Percentiles rank a stretch among this genome's conserved stretches.
Evolutionary conservation across 2,888 invertebrate species (phyloP).

Genomic region (Geotrupes spiniger): DNA sequence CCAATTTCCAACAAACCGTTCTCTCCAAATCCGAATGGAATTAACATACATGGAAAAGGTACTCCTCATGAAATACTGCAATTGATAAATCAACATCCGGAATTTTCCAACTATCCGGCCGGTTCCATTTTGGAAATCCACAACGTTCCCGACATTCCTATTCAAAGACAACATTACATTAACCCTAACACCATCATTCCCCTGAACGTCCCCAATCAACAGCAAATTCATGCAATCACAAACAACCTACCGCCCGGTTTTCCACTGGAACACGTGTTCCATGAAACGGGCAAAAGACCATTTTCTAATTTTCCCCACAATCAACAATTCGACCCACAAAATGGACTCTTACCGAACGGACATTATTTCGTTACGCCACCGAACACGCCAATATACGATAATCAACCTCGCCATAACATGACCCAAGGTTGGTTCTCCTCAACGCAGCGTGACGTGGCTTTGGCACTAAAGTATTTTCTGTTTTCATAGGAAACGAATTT

Average conservation of each 20-base stretch:
- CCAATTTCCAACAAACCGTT: constrained; percentile 1
- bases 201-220: constrained; percentile 31
- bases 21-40: constrained; percentile 14
- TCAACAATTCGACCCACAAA: constrained; percentile 25
- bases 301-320: constrained; percentile 21
- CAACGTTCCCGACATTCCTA: constrained; percentile 31
- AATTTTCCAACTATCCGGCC: constrained; percentile 46
- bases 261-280: constrained; percentile 43
- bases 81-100: constrained; percentile 48
- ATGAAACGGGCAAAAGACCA: constrained; percentile 43
- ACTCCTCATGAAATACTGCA: constrained; percentile 46
- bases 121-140: constrained; percentile 49
- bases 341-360: constrained; percentile 29
- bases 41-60: constrained; percentile 40
- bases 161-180: constrained; percentile 25
- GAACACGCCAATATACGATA: constrained; percentile 30
- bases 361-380: constrained; percentile 26
- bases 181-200: constrained; percentile 28
- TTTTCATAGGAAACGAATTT: constrained; percentile 21
- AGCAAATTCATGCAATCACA: constrained; percentile 28
- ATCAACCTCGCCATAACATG: constrained; percentile 39
- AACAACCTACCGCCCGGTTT: constrained; percentile 36
- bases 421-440: constrained; percentile 34
- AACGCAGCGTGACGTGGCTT: background rate
- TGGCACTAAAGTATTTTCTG: background rate